phyloP scores from a whole-genome alignment of 1,140 invertebrate species.

The Polypedilum vanderplanki region DNA sequence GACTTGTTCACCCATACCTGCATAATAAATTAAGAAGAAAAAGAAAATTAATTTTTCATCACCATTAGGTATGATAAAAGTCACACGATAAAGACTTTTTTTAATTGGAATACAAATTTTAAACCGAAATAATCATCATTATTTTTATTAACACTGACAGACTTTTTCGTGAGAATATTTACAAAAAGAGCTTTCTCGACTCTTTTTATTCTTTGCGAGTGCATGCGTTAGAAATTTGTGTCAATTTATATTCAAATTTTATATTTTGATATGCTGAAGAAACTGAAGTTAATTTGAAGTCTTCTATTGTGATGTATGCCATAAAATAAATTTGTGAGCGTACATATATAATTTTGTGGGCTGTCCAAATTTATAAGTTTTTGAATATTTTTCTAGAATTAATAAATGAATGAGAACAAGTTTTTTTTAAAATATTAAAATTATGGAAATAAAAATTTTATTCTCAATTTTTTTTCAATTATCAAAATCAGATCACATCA shows the following conservation, averaged over 20 bases:
- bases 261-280: neutral
- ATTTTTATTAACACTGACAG: neutral
- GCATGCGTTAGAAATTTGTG: slow-evolving; percentile 3
- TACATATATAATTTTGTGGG: neutral
- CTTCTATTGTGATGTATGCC: neutral
- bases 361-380: neutral
- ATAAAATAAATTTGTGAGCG: neutral
- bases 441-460: neutral
- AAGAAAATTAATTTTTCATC: neutral
- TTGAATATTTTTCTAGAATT: slow-evolving; percentile 4
- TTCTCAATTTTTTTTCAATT: no score
- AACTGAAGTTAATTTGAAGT: neutral
- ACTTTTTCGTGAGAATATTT: neutral
- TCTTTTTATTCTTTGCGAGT: neutral
- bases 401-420: neutral
- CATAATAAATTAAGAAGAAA: neutral
- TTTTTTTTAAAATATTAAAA: neutral
- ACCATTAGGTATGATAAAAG: neutral
- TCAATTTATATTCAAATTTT: slow-evolving; percentile 20
- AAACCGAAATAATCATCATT: neutral
- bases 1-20: neutral
- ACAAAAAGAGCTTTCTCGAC: neutral
- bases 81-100: slow-evolving; percentile 4
- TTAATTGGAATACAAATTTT: slow-evolving; percentile 8
- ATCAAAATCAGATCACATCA: no score